Percentiles rank a stretch among this genome's conserved stretches.
Evolutionary conservation across 37 sponge, comb jelly and placozoan genomes (phyloP).

Genomic region (Theonella swinhoei): DNA sequence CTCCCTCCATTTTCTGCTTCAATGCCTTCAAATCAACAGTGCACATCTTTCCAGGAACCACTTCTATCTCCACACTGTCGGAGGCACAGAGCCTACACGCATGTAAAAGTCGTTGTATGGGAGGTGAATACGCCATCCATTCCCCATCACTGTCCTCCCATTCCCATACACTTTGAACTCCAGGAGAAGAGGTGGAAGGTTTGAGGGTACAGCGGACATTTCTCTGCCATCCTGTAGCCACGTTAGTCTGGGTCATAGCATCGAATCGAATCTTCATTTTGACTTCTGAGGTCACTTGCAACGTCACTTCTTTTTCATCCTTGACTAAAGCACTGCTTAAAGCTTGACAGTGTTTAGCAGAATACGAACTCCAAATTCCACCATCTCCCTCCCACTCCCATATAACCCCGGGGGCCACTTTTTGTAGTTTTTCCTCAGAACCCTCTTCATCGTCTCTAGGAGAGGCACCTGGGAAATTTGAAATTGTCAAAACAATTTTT

Average conservation of each 20-base stretch:
- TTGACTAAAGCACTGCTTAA: constrained; percentile 31
- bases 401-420: neutral
- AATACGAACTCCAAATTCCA: constrained; percentile 48
- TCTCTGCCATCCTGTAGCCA: constrained; percentile 62
- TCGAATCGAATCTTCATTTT: constrained; percentile 49
- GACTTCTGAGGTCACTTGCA: constrained; percentile 19
- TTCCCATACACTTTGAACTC: constrained; percentile 45
- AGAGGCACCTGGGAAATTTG: neutral
- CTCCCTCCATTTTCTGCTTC: constrained; percentile 51
- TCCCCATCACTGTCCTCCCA: constrained; percentile 49
- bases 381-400: constrained; percentile 81
- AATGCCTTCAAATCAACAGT: constrained; percentile 44
- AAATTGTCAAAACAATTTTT: too few species aligned
- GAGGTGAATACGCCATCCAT: constrained; percentile 49
- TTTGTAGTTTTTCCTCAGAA: neutral
- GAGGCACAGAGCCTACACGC: constrained; percentile 44
- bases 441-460: neutral
- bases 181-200: neutral
- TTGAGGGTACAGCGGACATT: constrained; percentile 43
- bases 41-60: constrained; percentile 3
- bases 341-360: constrained; percentile 3
- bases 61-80: constrained; percentile 6
- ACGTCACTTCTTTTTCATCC: neutral
- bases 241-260: constrained; percentile 70
- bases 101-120: constrained; percentile 34